Percentiles rank a stretch among this genome's conserved stretches.
phyloP scores from a whole-genome alignment of 2,888 invertebrate genomes.

The Aspidiotus destructor region DNA sequence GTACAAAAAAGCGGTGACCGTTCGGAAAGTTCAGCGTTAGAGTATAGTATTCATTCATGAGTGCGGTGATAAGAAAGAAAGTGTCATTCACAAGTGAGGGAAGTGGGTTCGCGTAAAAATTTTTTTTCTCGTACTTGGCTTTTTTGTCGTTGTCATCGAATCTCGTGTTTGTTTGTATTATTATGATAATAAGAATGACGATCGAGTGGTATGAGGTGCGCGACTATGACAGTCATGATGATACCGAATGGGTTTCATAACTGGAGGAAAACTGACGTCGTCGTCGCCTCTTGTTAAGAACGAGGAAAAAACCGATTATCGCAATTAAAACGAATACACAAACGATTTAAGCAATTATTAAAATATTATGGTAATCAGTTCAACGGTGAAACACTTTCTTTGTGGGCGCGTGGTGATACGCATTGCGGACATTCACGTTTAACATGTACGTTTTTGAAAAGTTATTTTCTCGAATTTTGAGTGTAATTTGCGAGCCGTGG shows the following conservation, averaged over 20 bases:
- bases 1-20: too few species aligned
- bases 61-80: background rate
- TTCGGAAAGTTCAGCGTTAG: too few species aligned
- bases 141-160: too few species aligned
- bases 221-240: too few species aligned
- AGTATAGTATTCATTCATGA: too few species aligned
- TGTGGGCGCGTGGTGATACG: slow-evolving; percentile 20
- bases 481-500: slow-evolving; percentile 17
- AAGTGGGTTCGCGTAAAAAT: background rate
- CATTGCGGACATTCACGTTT: slow-evolving; percentile 22
- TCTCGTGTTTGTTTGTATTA: too few species aligned
- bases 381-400: slow-evolving; percentile 22
- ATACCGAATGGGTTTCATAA: background rate
- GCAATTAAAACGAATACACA: slow-evolving; percentile 23
- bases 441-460: slow-evolving; percentile 30
- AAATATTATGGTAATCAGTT: slow-evolving; percentile 29
- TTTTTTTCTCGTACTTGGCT: too few species aligned
- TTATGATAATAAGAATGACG: too few species aligned
- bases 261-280: slow-evolving; percentile 28
- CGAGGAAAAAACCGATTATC: slow-evolving; percentile 32
- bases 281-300: slow-evolving; percentile 11
- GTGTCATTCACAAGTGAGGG: background rate
- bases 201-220: too few species aligned
- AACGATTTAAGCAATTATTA: slow-evolving; percentile 30
- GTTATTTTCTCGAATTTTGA: slow-evolving; percentile 14